Conservation (phyloP, 2,888 invertebrate species). For the Acleris sparsana region DNA sequence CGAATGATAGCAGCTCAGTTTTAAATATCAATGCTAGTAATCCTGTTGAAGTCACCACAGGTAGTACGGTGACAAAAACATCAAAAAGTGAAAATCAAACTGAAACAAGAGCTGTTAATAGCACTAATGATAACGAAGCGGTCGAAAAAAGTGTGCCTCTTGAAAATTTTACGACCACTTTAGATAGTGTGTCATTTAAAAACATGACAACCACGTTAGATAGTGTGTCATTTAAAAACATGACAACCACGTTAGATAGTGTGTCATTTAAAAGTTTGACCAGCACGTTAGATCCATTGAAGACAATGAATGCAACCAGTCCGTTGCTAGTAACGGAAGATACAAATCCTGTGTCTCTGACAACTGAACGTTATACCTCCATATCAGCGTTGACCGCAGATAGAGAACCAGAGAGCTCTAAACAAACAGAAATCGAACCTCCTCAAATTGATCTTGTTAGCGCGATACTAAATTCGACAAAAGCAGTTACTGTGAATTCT, state of each 20-base stretch:
- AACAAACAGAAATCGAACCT: neutral
- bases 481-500: neutral
- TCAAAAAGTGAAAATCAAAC: neutral
- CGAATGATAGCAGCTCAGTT: too few species aligned
- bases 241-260: neutral
- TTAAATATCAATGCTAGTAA: too few species aligned
- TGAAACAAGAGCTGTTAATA: neutral
- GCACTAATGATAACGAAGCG: too few species aligned
- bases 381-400: neutral
- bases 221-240: neutral
- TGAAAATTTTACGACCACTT: too few species aligned
- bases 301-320: neutral
- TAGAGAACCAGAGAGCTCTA: neutral
- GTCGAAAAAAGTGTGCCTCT: too few species aligned
- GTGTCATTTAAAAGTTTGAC: neutral
- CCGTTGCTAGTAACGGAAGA: neutral
- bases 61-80: neutral
- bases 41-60: too few species aligned
- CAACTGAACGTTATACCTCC: neutral
- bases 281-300: neutral
- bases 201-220: neutral
- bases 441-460: neutral
- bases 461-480: neutral
- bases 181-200: neutral
- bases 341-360: neutral